Conservation (phyloP, 2,888 invertebrate species). For the Melolontha melolontha region DNA sequence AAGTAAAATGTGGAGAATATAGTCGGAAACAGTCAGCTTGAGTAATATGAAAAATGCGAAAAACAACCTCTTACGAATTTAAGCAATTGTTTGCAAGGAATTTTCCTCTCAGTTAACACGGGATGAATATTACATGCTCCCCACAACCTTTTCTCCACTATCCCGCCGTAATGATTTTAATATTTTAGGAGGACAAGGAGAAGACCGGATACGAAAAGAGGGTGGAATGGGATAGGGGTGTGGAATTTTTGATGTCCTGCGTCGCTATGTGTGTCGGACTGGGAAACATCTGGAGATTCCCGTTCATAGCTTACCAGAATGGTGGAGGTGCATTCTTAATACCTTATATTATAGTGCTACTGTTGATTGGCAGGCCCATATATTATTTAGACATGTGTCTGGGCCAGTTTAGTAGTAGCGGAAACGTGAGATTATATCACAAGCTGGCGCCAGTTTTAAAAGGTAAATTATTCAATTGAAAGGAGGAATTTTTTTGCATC, state of each 20-base stretch:
- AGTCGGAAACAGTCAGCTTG: too few species aligned
- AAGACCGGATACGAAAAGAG: constrained; percentile 41
- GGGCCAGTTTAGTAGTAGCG: constrained; percentile 73
- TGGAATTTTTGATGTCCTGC: constrained; percentile 81
- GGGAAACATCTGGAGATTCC: constrained; percentile 79
- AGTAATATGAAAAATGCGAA: too few species aligned
- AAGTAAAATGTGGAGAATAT: too few species aligned
- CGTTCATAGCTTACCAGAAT: constrained; percentile 76
- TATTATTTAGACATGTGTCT: constrained; percentile 73
- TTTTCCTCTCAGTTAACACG: too few species aligned
- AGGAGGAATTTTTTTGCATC: not conserved
- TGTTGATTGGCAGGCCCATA: constrained; percentile 72
- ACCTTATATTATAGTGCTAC: constrained; percentile 77
- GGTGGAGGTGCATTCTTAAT: constrained; percentile 82
- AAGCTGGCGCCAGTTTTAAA: constrained; percentile 70
- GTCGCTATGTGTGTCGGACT: constrained; percentile 80
- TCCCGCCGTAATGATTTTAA: not conserved
- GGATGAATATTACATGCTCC: not conserved
- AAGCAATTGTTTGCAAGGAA: too few species aligned
- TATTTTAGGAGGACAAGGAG: constrained; percentile 11
- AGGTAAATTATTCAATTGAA: constrained; percentile 63
- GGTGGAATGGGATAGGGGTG: constrained; percentile 72
- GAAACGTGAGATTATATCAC: constrained; percentile 71
- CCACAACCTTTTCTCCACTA: constrained; percentile 3
- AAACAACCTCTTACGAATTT: too few species aligned